Base-by-base conservation (phyloP, 2,888 invertebrate genomes). In the Leuctra nigra region DNA sequence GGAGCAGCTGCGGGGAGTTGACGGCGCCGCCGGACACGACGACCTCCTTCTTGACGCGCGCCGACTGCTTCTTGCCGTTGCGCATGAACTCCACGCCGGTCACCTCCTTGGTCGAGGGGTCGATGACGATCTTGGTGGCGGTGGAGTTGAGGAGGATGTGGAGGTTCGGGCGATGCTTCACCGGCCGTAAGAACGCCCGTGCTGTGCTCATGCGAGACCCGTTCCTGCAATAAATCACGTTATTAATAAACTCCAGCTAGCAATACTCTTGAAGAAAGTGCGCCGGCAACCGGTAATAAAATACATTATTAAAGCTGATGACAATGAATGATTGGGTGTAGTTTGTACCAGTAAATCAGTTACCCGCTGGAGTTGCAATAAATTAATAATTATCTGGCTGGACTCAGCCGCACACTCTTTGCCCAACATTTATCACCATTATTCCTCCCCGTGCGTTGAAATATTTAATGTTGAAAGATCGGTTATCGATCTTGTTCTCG, bases 1-100 rank as follows among this genome's bases (percentile, higher is more conserved):
- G 66, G 2, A 86, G 73, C 11, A 85, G 70, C 70, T 85, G 83
- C 0, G 85, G 84, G 0, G 84, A 80, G 68, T 84, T 84, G 9
- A 85, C 68, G 0, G 84, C 77, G 1, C 86, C 85, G 2, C 75
- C 82, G 2, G 81, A 79, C 14, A 84, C 66, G 36, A 86, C 73
- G 1, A 77, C 76, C 75, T 82, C 82, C 63, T 76, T 78, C 24
- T 68, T 74, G 9, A 76, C 80, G 9, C 69, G 70, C 71, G 57
- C 60, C 7, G 56, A 25, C 16, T 70, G 74, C 2, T 69, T 72
- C 59, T 70, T 67, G 16, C 56, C 52, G 23, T 47, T 35, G 36
- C 47, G 46, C 36, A 35, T 55, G 62, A 80, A 84, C 64, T 84
- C 79, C 0, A 86, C 81, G 0, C 77, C 82, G 0, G 75, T 73